A percentile compares a stretch with the other conserved stretches of the same genome.
Evolutionary conservation across 1,140 invertebrate genomes (phyloP).

Genomic region (Pseudomyrmex concolor): DNA sequence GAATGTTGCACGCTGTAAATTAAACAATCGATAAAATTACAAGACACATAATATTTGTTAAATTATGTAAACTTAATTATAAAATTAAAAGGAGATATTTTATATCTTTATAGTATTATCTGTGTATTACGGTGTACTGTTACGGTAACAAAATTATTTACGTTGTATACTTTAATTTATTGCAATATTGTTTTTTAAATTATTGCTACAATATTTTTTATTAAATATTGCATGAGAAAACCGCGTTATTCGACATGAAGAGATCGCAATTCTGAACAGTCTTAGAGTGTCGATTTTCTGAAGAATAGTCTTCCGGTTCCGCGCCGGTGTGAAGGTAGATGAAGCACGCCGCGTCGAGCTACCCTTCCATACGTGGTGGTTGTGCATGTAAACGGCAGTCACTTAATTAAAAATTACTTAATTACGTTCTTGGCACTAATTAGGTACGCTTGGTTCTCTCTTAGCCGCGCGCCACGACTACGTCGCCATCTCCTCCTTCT

Average conservation of each 20-base stretch:
- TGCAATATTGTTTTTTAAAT: background rate
- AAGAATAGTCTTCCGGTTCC: constrained; percentile 70
- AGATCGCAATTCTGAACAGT: background rate
- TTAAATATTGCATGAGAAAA: background rate
- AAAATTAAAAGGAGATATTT: no score
- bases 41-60: no score
- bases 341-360: constrained; percentile 75
- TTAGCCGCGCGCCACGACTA: constrained; percentile 74
- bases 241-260: background rate
- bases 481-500: constrained; percentile 66
- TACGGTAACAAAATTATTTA: constrained; percentile 2
- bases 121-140: background rate
- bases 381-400: constrained; percentile 84
- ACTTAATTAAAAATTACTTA: constrained; percentile 89
- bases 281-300: constrained; percentile 65
- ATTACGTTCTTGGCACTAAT: constrained; percentile 88
- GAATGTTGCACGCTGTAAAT: constrained; percentile 44
- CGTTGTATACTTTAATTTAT: background rate
- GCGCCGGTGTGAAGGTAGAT: constrained; percentile 70
- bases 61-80: no score
- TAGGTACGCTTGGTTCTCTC: constrained; percentile 83
- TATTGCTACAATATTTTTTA: background rate
- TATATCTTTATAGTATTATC: no score
- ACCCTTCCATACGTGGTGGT: constrained; percentile 73
- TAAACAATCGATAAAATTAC: constrained; percentile 16